These are phyloP conservation scores for Clunio marinus DNA, from an alignment of 2,888 invertebrate species.

Conservation along the genomic window DNA sequence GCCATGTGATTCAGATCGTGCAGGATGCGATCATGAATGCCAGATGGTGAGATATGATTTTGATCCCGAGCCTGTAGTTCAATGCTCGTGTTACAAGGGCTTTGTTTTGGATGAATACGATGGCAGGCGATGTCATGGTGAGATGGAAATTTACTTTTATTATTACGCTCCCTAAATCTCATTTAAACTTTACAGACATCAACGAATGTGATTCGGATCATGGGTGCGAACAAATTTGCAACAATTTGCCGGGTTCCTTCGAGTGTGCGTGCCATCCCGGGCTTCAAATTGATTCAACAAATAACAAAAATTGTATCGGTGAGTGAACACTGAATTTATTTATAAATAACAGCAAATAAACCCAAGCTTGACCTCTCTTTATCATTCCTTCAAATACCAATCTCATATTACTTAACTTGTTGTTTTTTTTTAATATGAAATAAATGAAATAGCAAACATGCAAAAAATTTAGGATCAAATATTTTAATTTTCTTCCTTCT, in stretches of 20 bases:
- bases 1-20: conserved; percentile 50
- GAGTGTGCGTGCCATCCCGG: conserved; percentile 56
- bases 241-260: conserved; percentile 57
- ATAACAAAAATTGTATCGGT: conserved; percentile 55
- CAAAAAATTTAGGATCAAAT: neutral
- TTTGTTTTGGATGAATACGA: conserved; percentile 52
- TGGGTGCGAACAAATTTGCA: conserved; percentile 56
- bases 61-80: conserved; percentile 47
- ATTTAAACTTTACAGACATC: conserved; percentile 51
- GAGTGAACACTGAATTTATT: conserved; percentile 42
- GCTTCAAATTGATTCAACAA: conserved; percentile 51
- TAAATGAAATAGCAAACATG: neutral
- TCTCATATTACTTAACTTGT: too few relatives aligned
- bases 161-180: neutral
- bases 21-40: conserved; percentile 55
- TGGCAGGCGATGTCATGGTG: conserved; percentile 48
- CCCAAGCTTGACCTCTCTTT: neutral
- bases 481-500: neutral
- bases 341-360: conserved; percentile 3
- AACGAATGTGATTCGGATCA: conserved; percentile 56
- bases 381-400: neutral
- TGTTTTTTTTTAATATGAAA: too few relatives aligned
- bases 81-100: conserved; percentile 49
- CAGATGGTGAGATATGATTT: conserved; percentile 48
- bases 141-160: conserved; percentile 40